Conservation (phyloP, 2,113 vertebrate genomes). For the Chinchilla lanigera region DNA sequence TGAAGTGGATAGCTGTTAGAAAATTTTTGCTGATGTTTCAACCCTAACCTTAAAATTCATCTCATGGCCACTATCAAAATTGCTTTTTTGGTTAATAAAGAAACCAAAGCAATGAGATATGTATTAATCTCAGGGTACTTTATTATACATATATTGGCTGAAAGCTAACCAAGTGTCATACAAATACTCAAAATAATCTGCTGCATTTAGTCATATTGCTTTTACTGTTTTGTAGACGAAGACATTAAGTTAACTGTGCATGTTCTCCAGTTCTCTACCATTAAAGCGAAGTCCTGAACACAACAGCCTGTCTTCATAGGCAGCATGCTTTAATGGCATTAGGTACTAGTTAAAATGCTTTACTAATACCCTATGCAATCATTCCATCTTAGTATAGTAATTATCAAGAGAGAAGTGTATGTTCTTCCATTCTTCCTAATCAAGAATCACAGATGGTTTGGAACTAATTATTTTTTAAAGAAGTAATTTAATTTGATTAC, state of each 20-base stretch:
- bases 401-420: fast-evolving
- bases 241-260: background rate
- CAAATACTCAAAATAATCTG: background rate
- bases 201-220: background rate
- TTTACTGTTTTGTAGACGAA: background rate
- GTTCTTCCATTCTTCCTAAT: background rate
- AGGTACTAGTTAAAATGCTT: background rate
- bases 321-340: background rate
- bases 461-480: background rate
- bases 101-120: background rate
- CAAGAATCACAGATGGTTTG: background rate
- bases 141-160: background rate
- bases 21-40: background rate
- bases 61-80: background rate
- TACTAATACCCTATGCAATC: background rate
- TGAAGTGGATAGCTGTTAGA: background rate
- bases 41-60: background rate
- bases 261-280: background rate
- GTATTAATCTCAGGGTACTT: background rate
- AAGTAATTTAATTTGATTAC: background rate
- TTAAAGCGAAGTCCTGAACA: background rate
- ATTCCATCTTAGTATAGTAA: background rate
- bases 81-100: conserved; percentile 6
- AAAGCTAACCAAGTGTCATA: background rate
- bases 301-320: background rate